Evolutionary conservation across 2,113 vertebrate species (phyloP), one percentile per base, ranked within the genome.

Genomic region (Gopherus flavomarginatus): DNA sequence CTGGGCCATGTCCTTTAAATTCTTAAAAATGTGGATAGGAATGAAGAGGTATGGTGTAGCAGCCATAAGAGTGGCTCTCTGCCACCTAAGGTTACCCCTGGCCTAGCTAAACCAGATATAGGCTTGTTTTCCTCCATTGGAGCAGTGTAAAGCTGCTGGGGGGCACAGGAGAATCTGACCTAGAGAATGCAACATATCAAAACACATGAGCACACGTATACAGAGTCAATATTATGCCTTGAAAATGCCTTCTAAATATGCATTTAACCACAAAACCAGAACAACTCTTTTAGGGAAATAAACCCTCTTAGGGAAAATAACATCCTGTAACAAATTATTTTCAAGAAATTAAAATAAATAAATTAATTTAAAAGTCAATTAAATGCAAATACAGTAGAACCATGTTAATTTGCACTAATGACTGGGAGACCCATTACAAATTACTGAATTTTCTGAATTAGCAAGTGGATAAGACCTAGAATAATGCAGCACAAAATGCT

Each of bases 321-420:
- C 27, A 96, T 95, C 65, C 89, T 87, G 8, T 59, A 97, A 95
- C 56, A 87, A 97, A 94, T 97, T 96, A 93, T 94, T 92, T 94
- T 93, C 42, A 93, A 96, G 89, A 80, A 96, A 96, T 94, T 97
- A 93, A 97, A 96, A 93, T 91, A 62, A 82, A 95, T 93, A 52
- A 94, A 96, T 89, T 86, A 96, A 97, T 98, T 96, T 96, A 85
- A 93, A 97, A 97, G 92, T 88, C 94, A 97, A 96, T 97, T 97
- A 96, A 95, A 96, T 95, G 91, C 57, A 96, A 96, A 98, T 97
- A 96, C 80, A 91, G 95, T 95, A 90, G 91, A 96, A 91, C 79
- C 92, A 97, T 85, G 92, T 94, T 96, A 96, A 97, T 97, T 97
- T 95, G 69, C 81, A 85, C 87, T 97, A 97, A 97, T 97, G 93